A percentile compares a stretch with the other conserved stretches of the same genome.
phyloP scores from a whole-genome alignment of 2,888 invertebrate genomes.

The Cylloceria caligata region DNA sequence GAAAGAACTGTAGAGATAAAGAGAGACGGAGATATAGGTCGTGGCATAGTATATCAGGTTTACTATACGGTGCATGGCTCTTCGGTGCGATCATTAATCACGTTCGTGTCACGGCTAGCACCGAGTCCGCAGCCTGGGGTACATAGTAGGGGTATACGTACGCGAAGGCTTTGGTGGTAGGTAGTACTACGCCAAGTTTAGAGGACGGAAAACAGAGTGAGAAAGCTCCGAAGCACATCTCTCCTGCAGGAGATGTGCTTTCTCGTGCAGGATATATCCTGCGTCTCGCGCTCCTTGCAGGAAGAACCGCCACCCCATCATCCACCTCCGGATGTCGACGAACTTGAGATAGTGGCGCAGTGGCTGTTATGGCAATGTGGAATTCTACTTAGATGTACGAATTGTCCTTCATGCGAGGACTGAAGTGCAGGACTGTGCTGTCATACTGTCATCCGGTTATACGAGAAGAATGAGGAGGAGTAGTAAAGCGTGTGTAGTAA shows the following conservation, averaged over 20 bases:
- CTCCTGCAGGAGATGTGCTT: conserved; percentile 57
- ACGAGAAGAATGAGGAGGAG: background rate
- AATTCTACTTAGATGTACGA: conserved; percentile 31
- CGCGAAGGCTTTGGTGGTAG: conserved; percentile 60
- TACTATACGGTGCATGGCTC: conserved; percentile 79
- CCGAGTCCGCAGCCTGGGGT: conserved; percentile 81
- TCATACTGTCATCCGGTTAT: conserved; percentile 1
- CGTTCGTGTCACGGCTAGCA: conserved; percentile 83
- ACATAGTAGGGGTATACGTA: conserved; percentile 82
- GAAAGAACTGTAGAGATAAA: conserved; percentile 53
- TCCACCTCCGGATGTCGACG: conserved; percentile 62
- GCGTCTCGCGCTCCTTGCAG: conserved; percentile 44
- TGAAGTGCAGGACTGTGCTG: conserved; percentile 1
- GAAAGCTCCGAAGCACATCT: conserved; percentile 61
- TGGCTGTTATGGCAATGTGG: conserved; percentile 43
- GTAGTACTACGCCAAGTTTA: conserved; percentile 59
- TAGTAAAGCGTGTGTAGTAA: background rate
- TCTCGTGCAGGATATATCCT: conserved; percentile 63
- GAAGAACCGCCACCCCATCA: conserved; percentile 52
- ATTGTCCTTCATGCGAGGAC: conserved; percentile 26
- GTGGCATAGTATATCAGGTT: conserved; percentile 38
- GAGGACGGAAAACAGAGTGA: conserved; percentile 62
- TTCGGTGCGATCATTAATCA: conserved; percentile 84
- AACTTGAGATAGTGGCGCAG: conserved; percentile 59
- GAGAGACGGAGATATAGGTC: conserved; percentile 58